Evolutionary conservation across 2,888 invertebrate genomes (phyloP), one percentile per base, ranked within the genome.

Genomic region (Nycteola revayana): DNA sequence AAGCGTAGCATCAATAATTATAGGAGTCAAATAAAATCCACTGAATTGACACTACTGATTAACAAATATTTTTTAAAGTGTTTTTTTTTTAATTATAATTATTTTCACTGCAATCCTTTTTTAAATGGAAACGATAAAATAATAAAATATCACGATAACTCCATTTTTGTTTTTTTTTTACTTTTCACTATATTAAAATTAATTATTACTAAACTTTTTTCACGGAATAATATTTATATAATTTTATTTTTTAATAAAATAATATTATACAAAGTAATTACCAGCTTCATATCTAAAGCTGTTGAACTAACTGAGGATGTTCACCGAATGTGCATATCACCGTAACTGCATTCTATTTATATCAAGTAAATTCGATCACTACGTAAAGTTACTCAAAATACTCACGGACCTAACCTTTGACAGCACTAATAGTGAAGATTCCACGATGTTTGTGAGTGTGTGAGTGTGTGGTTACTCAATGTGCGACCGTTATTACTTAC

Each of bases 331-430:
- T 82, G 68, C 60, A 51, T 48, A 49, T 61, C 50, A 41, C 53
- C 47, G 55, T 60, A 41, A 55, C 52, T 58, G 58, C 70, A 75
- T 71, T 72, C 82, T 79, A 85, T 88, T 86, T 88, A 88, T 87
- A 86, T 79, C 70, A 67, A 70, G 69, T 73, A 68, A 79, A 78
- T 78, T 85, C 85, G 83, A 75, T 86, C 84, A 76, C 75, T 63
- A 61, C 62, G 62, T 60, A 51, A 60, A 52, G 64, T 77, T 77
- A 75, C 72, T 72, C 68, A 68, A 75, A 79, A 57, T 57, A 59
- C 75, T 79, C 83, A 81, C 84, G 78, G 75, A 62, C 60, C 65
- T 85, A 81, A 88, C 86, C 87, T 87, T 87, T 88, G 84, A 76
- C 82, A 75, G 66, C 40, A 55, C 49, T 55, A 49, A 42, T 43